Evolutionary conservation across 2,888 invertebrate genomes (phyloP), one percentile per base, ranked within the genome.

Genomic region (Arenicola marina): DNA sequence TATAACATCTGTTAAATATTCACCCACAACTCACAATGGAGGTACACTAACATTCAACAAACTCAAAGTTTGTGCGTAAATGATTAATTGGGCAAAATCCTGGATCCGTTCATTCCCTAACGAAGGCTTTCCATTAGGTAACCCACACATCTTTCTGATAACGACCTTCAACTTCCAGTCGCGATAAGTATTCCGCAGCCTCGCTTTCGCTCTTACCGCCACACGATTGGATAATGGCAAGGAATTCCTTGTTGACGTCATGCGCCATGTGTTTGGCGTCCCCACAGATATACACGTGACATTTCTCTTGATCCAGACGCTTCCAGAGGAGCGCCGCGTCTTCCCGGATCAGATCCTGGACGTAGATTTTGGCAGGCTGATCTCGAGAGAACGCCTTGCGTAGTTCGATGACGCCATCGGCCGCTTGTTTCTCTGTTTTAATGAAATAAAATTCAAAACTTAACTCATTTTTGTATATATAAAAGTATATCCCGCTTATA

Each of bases 221-320:
- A 58, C 83, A 73, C 65, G 83, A 79, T 62, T 78, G 72, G 53
- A 86, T 83, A 51, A 89, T 84, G 43, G 86, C 78, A 26, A 86
- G 76, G 67, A 97, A 88, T 0, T 93, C 90, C 51, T 90, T 89
- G 45, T 88, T 87, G 0, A 98, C 95, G 66, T 90, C 90, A 73
- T 89, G 89, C 0, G 98, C 97, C 96, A 98, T 97, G 76, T 91
- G 90, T 77, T 93, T 95, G 0, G 95, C 89, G 83, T 89, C 95
- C 2, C 76, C 76, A 66, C 76, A 76, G 3, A 76, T 66, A 61
- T 75, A 76, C 3, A 76, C 45, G 55, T 69, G 65, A 15, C 72
- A 74, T 2, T 57, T 48, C 7, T 69, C 95, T 97, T 1, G 95
- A 92, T 66, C 29, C n/a, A 76, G 54, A 1, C 75, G 56, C 15